Percentiles rank a stretch among this genome's conserved stretches.
phyloP scores from a whole-genome alignment of 2,888 invertebrate genomes.

The Automeris io region DNA sequence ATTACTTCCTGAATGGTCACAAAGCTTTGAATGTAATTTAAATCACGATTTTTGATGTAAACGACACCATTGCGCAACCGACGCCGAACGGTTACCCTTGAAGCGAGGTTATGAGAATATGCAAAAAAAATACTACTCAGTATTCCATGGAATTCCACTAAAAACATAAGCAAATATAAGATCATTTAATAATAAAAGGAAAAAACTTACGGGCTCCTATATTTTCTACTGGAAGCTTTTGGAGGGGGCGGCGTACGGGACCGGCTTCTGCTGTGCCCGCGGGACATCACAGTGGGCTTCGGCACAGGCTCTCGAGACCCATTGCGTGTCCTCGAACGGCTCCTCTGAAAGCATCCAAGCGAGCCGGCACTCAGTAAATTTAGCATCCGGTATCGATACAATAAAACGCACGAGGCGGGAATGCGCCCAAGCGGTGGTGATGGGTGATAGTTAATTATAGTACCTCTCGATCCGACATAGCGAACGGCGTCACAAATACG shows the following conservation, averaged over 20 bases:
- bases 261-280: slow-evolving; percentile 71
- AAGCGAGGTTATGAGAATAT: slow-evolving; percentile 53
- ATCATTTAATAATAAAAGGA: slow-evolving; percentile 6
- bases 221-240: slow-evolving; percentile 64
- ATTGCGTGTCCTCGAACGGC: slow-evolving; percentile 70
- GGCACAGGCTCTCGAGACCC: slow-evolving; percentile 65
- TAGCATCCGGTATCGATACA: slow-evolving; percentile 31
- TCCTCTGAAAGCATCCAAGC: slow-evolving; percentile 61
- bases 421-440: slow-evolving; percentile 24
- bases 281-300: slow-evolving; percentile 59
- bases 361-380: slow-evolving; percentile 28
- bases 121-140: slow-evolving; percentile 14
- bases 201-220: slow-evolving; percentile 66
- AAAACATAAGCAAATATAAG: slow-evolving; percentile 10
- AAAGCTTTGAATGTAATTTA: slow-evolving; percentile 1
- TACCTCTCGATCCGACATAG: slow-evolving; percentile 74
- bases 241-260: slow-evolving; percentile 72
- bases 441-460: slow-evolving; percentile 45
- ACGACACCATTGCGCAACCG: slow-evolving; percentile 11
- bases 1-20: slow-evolving; percentile 9
- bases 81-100: slow-evolving; percentile 40
- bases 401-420: slow-evolving; percentile 58
- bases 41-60: slow-evolving; percentile 7
- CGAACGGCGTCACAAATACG: slow-evolving; percentile 32
- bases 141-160: background rate